Percentiles rank a stretch among this genome's conserved stretches.
Evolutionary conservation across 2,797 vertebrate species (phyloP).

Genomic region (Semaprochilodus insignis): DNA sequence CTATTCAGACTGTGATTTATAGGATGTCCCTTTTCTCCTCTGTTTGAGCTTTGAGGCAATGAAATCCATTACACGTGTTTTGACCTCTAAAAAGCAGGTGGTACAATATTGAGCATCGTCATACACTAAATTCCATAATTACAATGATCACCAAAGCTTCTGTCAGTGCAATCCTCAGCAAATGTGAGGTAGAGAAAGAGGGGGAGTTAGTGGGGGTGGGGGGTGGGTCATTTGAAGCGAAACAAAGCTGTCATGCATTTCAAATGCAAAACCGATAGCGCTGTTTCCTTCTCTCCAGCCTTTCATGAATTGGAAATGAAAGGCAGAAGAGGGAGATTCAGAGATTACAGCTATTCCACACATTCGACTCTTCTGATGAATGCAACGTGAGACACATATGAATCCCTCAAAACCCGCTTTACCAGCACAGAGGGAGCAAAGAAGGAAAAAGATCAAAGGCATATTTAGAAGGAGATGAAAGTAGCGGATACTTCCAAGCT

Average conservation of each 20-base stretch:
- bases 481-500: background rate
- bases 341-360: conserved; percentile 11
- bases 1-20: background rate
- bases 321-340: background rate
- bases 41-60: background rate
- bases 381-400: background rate
- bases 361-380: conserved; percentile 8
- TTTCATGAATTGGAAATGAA: conserved; percentile 24
- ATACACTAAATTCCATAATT: background rate
- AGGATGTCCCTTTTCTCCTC: too few species aligned
- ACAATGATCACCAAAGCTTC: too few species aligned
- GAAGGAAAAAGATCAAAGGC: background rate
- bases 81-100: background rate
- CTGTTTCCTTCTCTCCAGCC: conserved; percentile 1
- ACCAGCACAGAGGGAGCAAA: background rate
- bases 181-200: background rate
- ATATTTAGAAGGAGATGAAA: background rate
- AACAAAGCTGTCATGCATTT: conserved; percentile 1
- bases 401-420: background rate
- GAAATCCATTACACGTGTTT: background rate
- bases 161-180: background rate
- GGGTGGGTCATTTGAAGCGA: background rate
- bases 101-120: background rate
- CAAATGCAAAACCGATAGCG: conserved; percentile 1
- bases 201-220: background rate